Conservation (phyloP, 2,797 vertebrate genomes). For the Lepus oiostolus region DNA sequence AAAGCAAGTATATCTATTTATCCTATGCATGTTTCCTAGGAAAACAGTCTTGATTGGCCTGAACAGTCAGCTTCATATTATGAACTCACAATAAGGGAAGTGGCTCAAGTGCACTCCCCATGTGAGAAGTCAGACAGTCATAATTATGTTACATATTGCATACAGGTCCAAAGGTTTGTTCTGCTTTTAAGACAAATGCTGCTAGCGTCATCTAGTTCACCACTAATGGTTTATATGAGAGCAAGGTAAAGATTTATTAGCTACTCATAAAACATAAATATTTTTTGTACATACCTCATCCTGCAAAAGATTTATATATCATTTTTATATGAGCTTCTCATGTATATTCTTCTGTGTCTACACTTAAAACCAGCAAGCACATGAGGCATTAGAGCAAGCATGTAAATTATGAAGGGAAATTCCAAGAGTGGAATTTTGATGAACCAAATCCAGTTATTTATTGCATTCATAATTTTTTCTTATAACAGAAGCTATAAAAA, state of each 20-base stretch:
- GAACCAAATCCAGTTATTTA: constrained; percentile 69
- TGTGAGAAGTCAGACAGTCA: not conserved
- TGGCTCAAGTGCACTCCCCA: not conserved
- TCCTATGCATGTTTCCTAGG: not conserved
- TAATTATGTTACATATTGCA: not conserved
- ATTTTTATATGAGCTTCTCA: constrained; percentile 66
- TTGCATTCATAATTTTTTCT: constrained; percentile 46
- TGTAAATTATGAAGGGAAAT: constrained; percentile 40
- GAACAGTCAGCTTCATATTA: not conserved
- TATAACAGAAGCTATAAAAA: constrained; percentile 24
- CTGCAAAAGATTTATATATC: constrained; percentile 54
- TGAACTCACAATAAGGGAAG: not conserved
- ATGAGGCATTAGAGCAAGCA: not conserved
- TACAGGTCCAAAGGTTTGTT: constrained; percentile 66
- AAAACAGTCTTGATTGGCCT: not conserved
- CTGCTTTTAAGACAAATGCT: not conserved
- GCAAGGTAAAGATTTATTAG: constrained; percentile 73
- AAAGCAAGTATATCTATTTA: not conserved
- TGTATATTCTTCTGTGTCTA: not conserved
- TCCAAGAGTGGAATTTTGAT: constrained; percentile 60
- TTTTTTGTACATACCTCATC: constrained; percentile 66
- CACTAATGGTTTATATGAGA: constrained; percentile 47
- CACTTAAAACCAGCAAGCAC: constrained; percentile 28
- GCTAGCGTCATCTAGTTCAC: not conserved
- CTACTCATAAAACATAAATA: constrained; percentile 73